A percentile compares a stretch with the other conserved stretches of the same genome.
These are phyloP conservation scores for Tetraneura akinire DNA, from an alignment of 1,140 invertebrate species.

Conservation along the genomic window DNA sequence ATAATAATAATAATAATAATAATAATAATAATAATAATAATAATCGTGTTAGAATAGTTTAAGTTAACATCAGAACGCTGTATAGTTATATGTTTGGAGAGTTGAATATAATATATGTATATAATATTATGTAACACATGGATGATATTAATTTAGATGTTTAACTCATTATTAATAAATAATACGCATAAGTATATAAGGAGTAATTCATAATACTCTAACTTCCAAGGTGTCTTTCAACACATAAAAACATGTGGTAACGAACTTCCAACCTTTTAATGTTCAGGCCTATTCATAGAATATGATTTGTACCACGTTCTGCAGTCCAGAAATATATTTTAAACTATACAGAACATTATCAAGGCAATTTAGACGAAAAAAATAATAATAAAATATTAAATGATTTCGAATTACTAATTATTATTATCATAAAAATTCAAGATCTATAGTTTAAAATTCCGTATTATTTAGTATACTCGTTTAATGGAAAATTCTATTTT, in stretches of 20 bases:
- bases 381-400: no score
- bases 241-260: slow-evolving; percentile 17
- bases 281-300: slow-evolving; percentile 22
- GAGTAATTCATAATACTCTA: slow-evolving; percentile 7
- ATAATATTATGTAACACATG: slow-evolving; percentile 22
- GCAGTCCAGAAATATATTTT: neutral
- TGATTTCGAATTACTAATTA: no score
- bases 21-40: no score
- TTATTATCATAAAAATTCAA: no score
- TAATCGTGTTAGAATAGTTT: no score
- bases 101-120: neutral
- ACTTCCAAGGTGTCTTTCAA: slow-evolving; percentile 6
- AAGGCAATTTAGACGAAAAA: no score
- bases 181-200: slow-evolving; percentile 3
- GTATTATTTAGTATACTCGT: no score
- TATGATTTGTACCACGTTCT: neutral
- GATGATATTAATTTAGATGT: slow-evolving; percentile 33
- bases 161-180: slow-evolving; percentile 10
- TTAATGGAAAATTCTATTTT: no score
- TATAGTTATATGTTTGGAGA: neutral
- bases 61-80: no score
- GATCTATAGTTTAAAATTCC: no score
- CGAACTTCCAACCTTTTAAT: neutral
- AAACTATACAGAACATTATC: neutral
- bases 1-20: no score